Conservation (phyloP, 1,140 invertebrate genomes). For the Brachionus rotundiformis region DNA sequence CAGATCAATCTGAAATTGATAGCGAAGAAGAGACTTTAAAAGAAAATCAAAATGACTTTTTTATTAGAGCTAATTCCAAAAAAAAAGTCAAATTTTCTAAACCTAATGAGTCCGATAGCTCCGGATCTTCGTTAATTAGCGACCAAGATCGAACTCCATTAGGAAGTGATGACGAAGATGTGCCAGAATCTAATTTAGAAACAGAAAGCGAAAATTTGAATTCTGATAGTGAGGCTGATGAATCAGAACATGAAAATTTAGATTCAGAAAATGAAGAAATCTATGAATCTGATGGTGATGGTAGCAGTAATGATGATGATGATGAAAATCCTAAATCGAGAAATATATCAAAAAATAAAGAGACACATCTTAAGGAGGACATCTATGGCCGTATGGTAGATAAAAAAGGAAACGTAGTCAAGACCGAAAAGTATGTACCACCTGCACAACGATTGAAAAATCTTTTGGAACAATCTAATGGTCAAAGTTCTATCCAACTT, state of each 20-base stretch:
- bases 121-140: background rate
- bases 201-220: background rate
- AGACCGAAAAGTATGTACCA: slow-evolving; percentile 73
- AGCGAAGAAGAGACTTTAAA: background rate
- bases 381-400: slow-evolving; percentile 86
- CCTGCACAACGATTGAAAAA: slow-evolving; percentile 72
- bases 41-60: slow-evolving; percentile 36
- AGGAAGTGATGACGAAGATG: background rate
- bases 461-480: slow-evolving; percentile 61
- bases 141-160: background rate
- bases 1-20: slow-evolving; percentile 33
- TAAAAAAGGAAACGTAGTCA: slow-evolving; percentile 74
- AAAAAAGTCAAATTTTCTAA: background rate
- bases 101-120: background rate
- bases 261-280: slow-evolving; percentile 29
- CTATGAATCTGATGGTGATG: background rate
- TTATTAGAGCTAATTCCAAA: background rate
- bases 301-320: too few species aligned
- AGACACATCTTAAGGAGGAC: slow-evolving; percentile 75
- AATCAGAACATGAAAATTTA: slow-evolving; percentile 10
- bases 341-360: slow-evolving; percentile 54
- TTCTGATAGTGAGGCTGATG: too few species aligned
- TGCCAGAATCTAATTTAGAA: slow-evolving; percentile 51
- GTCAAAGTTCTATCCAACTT: slow-evolving; percentile 69
- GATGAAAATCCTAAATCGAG: slow-evolving; percentile 52